phyloP scores from a whole-genome alignment of 2,113 vertebrate genomes.

The Cyprinodon variegatus region DNA sequence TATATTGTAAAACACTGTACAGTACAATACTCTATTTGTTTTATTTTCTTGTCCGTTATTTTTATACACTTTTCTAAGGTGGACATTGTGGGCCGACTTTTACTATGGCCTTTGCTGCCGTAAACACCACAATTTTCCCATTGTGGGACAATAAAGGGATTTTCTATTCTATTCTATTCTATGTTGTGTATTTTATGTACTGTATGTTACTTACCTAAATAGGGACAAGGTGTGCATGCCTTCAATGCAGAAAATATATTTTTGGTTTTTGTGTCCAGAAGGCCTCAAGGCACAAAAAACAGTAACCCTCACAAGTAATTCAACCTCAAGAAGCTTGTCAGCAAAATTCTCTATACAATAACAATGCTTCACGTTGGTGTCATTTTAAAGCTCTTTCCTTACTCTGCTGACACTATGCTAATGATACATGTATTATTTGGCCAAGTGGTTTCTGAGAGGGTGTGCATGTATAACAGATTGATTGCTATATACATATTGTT shows the following conservation, averaged over 20 bases:
- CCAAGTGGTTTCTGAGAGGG: constrained; percentile 18
- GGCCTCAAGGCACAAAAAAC: constrained; percentile 30
- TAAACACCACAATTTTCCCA: no score
- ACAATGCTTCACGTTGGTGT: constrained; percentile 39
- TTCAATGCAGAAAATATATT: constrained; percentile 13
- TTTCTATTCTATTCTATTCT: no score
- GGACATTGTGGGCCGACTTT: no score
- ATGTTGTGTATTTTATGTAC: no score
- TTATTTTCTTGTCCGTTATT: no score
- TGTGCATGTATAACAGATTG: constrained; percentile 41
- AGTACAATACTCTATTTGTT: no score
- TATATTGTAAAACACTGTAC: no score
- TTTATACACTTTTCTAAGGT: no score
- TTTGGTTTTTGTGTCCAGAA: constrained; percentile 12
- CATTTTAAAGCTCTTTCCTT: constrained; percentile 35
- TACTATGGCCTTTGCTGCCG: no score
- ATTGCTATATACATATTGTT: constrained; percentile 51
- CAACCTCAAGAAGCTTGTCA: constrained; percentile 46
- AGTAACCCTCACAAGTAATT: constrained; percentile 7
- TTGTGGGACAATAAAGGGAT: no score
- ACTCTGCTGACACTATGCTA: constrained; percentile 44
- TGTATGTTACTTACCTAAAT: neutral
- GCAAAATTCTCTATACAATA: constrained; percentile 54
- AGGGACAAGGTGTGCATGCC: neutral
- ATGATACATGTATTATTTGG: constrained; percentile 32